Evolutionary conservation across 2,888 invertebrate species (phyloP).

Genomic region (Spilarctia lutea): DNA sequence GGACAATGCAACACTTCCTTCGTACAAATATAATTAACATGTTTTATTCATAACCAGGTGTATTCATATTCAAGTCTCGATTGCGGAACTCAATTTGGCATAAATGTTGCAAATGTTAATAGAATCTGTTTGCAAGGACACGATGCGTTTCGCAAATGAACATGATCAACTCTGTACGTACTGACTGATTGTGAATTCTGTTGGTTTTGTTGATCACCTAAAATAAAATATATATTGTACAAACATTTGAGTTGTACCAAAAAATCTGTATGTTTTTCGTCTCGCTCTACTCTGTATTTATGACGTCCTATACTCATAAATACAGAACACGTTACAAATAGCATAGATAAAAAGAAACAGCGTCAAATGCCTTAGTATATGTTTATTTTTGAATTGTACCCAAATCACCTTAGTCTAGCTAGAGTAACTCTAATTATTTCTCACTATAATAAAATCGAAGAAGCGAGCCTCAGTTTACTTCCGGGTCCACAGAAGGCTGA

Average conservation of each 20-base stretch:
- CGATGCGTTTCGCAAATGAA: slow-evolving; percentile 38
- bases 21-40: not conserved
- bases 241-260: not conserved
- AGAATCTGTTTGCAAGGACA: slow-evolving; percentile 46
- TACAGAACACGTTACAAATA: not conserved
- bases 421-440: too few relatives aligned
- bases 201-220: not conserved
- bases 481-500: too few relatives aligned
- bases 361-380: not conserved
- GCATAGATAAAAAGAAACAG: not conserved
- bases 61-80: slow-evolving; percentile 35
- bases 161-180: not conserved
- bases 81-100: slow-evolving; percentile 43
- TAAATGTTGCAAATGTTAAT: slow-evolving; percentile 46
- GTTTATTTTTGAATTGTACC: not conserved
- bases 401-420: not conserved
- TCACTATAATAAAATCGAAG: too few relatives aligned
- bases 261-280: not conserved
- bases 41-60: slow-evolving; percentile 28
- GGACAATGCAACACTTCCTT: not conserved
- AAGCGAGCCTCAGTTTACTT: too few relatives aligned
- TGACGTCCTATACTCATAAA: not conserved
- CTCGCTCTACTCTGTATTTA: not conserved
- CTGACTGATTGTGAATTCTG: not conserved
- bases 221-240: not conserved